Evolutionary conservation across 2,113 vertebrate genomes (phyloP).

Genomic region (Ameiurus melas): DNA sequence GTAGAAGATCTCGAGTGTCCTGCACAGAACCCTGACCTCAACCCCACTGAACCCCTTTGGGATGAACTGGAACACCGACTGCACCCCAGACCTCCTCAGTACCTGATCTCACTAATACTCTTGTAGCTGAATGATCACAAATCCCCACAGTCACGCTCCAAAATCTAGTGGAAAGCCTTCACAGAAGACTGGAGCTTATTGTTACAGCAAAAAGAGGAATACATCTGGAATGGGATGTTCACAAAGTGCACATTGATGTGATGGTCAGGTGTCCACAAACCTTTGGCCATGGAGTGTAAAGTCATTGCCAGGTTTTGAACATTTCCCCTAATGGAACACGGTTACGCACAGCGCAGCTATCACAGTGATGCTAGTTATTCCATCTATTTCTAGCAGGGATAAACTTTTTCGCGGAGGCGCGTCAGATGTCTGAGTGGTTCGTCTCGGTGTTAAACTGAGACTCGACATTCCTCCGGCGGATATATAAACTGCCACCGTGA

Average conservation of each 20-base stretch:
- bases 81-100: no score
- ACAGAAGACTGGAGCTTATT: background rate
- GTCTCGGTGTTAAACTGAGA: slow-evolving; percentile 58
- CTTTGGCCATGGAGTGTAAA: background rate
- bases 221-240: background rate
- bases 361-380: slow-evolving; percentile 48
- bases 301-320: background rate
- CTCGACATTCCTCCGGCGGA: slow-evolving; percentile 67
- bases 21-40: no score
- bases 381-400: slow-evolving; percentile 57
- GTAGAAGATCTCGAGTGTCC: no score
- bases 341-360: background rate
- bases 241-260: background rate
- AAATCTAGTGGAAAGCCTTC: background rate
- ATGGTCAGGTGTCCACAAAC: background rate
- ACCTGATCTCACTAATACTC: no score
- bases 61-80: no score
- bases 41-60: no score
- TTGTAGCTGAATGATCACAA: background rate
- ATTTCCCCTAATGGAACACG: background rate
- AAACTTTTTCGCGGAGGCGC: slow-evolving; percentile 56
- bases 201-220: background rate
- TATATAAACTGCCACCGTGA: slow-evolving; percentile 60
- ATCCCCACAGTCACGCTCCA: background rate
- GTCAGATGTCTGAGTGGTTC: slow-evolving; percentile 67